Percentiles rank a stretch among this genome's conserved stretches.
phyloP scores from a whole-genome alignment of 2,888 invertebrate species.

The Mesochorus sp. region DNA sequence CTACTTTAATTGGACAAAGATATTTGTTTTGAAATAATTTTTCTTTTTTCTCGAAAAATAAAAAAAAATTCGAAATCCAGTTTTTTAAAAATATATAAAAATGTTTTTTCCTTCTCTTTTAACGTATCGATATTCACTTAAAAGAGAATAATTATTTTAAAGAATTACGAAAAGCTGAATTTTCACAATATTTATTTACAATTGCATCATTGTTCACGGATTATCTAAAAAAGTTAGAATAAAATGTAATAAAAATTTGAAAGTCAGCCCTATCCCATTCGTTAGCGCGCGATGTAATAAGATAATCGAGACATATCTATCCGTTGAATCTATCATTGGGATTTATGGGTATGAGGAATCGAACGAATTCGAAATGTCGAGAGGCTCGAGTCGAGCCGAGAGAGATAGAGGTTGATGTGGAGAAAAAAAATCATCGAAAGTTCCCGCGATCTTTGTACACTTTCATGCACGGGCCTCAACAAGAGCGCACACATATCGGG shows the following conservation, averaged over 20 bases:
- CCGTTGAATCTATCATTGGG: constrained; percentile 33
- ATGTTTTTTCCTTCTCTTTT: too few species aligned
- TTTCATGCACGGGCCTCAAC: constrained; percentile 8
- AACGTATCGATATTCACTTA: background rate
- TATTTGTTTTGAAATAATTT: too few species aligned
- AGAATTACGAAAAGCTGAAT: too few species aligned
- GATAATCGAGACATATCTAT: constrained; percentile 13
- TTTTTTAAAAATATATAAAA: too few species aligned
- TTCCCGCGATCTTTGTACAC: constrained; percentile 50
- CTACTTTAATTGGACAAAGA: too few species aligned
- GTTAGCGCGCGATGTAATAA: constrained; percentile 19
- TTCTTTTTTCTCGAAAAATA: too few species aligned
- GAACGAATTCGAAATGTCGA: constrained; percentile 51
- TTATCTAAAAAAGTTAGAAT: background rate
- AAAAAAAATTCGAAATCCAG: too few species aligned
- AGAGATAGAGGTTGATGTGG: background rate
- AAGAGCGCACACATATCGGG: background rate
- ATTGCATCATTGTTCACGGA: background rate
- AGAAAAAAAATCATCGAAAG: constrained; percentile 27
- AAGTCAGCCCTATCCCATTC: constrained; percentile 1
- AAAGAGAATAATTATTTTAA: background rate
- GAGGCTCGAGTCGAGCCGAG: constrained; percentile 8
- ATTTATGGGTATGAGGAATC: constrained; percentile 38
- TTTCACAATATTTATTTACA: background rate
- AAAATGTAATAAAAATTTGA: background rate